Evolutionary conservation across 2,113 vertebrate genomes (phyloP).

Genomic region (Callopanchax toddi): DNA sequence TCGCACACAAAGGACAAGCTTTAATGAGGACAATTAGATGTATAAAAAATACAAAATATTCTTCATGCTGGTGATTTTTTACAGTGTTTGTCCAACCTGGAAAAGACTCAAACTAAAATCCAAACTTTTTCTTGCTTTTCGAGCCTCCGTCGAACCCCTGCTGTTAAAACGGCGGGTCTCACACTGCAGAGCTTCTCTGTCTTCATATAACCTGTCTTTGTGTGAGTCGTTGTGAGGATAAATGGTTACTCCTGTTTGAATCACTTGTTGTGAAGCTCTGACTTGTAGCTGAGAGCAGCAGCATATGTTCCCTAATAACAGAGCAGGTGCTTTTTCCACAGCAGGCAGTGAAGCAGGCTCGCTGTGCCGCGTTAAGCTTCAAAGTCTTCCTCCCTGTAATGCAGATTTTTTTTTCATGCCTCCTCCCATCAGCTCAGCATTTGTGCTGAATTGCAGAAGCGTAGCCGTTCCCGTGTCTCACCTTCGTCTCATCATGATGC

Average conservation of each 20-base stretch:
- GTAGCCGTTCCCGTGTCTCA: constrained; percentile 20
- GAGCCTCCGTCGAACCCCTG: no score
- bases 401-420: background rate
- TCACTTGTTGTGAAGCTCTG: constrained; percentile 31
- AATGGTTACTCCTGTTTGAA: constrained; percentile 12
- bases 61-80: no score
- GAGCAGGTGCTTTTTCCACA: constrained; percentile 60
- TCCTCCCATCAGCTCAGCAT: constrained; percentile 25
- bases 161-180: no score
- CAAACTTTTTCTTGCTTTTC: background rate
- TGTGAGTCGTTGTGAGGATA: background rate
- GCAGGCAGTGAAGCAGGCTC: constrained; percentile 48
- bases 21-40: no score
- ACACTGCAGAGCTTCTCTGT: background rate
- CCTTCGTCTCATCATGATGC: constrained; percentile 36
- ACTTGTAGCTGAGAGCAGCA: constrained; percentile 45
- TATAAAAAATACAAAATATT: no score
- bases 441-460: constrained; percentile 47
- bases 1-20: no score
- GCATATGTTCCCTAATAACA: constrained; percentile 59
- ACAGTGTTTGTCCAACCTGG: no score
- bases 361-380: constrained; percentile 34
- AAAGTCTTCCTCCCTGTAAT: constrained; percentile 34
- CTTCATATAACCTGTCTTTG: background rate
- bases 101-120: no score